Conservation (phyloP, 2,797 vertebrate species). For the Acanthurus leucopareius region DNA sequence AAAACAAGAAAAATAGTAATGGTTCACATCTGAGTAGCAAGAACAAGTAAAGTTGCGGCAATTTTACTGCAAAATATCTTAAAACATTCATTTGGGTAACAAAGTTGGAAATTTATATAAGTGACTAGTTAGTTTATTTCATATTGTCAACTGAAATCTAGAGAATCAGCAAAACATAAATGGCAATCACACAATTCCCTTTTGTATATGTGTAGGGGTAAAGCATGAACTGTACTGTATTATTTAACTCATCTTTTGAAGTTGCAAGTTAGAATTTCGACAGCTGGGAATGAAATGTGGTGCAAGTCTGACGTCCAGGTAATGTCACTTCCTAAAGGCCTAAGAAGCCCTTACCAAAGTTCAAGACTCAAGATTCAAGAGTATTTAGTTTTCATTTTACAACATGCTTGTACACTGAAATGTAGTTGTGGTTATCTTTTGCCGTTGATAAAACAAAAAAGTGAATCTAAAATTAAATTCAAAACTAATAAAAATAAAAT, state of each 20-base stretch:
- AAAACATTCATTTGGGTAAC: neutral
- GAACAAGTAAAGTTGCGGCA: neutral
- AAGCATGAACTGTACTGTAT: neutral
- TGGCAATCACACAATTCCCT: neutral
- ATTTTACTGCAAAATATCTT: neutral
- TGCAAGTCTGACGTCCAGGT: neutral
- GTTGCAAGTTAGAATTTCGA: neutral
- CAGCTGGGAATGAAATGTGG: neutral
- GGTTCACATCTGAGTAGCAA: neutral
- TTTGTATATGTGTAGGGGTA: neutral
- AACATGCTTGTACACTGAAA: too few species aligned
- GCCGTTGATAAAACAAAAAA: too few species aligned
- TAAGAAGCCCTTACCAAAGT: too few species aligned
- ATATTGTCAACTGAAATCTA: neutral
- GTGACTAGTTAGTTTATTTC: neutral
- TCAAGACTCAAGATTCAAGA: too few species aligned
- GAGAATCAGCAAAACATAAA: neutral
- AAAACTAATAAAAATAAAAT: too few species aligned
- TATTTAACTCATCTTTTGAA: neutral
- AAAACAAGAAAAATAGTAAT: neutral
- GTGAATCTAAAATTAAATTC: too few species aligned
- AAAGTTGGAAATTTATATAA: too few species aligned
- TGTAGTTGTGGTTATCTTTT: too few species aligned
- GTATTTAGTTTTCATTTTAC: too few species aligned
- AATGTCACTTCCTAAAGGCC: neutral